Evolutionary conservation across 2,113 vertebrate species (phyloP), one percentile per base, ranked within the genome.

Genomic region (Thalassoma bifasciatum): DNA sequence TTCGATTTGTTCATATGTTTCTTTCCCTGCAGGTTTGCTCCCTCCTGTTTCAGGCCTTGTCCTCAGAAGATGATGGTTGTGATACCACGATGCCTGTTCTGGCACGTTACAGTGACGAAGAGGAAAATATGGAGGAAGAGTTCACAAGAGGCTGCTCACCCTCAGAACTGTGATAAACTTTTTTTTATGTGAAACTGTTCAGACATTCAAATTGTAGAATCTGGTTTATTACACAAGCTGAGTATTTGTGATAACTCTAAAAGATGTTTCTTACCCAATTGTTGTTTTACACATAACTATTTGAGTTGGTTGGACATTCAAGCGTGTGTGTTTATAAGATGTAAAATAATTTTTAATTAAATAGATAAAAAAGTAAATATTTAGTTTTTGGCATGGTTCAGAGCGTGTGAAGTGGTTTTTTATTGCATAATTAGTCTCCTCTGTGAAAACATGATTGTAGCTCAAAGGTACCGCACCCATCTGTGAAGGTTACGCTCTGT

Each of bases 1-100:
- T 30, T 30, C 6, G 30, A 30, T 30, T 30, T 6, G 6, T 30
- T 30, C 30, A 30, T 30, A 6, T 30, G 10, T 62, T 1, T 38
- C 21, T 40, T 51, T 22, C 23, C 10, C 44, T 85, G 42, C 81
- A 98, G 97, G 93, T 97, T 72, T 94, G 91, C 63, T 95, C 93
- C 37, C 84, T 97, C 3, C 95, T 99, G 73, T 99, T 97, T 61
- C 94, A 93, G 77, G 96, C 95, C 1, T 30, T 96, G 85, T 95
- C 91, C n/a, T 60, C 72, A 44, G 64, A 88, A 51, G 72, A 85
- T 65, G 82, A 74, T 23, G 63, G 69, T 1, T 0, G 14, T 8
- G 7, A 24, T 10, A 38, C 57, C 2, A 54, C 66, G 13, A 83
- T 85, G 1, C 71, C 86, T 46, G 94, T 92, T n/a, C 60, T 97